Base-by-base conservation (phyloP, 2,113 vertebrate species). In the Cinclus cinclus region DNA sequence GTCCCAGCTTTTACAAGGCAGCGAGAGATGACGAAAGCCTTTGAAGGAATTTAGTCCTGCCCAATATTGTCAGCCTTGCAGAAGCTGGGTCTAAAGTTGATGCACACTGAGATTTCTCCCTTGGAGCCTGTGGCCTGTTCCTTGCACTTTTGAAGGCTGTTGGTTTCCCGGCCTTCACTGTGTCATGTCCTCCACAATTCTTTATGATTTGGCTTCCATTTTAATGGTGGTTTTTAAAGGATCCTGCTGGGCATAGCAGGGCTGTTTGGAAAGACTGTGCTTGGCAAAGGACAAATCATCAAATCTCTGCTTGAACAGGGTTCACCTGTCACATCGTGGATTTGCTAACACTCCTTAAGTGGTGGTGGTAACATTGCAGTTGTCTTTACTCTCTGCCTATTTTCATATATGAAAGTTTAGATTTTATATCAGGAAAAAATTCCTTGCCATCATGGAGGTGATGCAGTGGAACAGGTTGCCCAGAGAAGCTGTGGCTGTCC, bases 81-180 rank as follows among this genome's bases (percentile, higher is more conserved):
- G 62, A 67, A 68, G 12, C 5, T 19, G 35, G 11, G 22, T 62
- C 30, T 62, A 4, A 53, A 50, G 17, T 3, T 41, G n/a, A 3
- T 59, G 5, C 23, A n/a, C 16, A 3, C 31, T 82, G 50, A 37
- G 47, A 8, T 50, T 9, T 31, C n/a, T 91, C 18, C 67, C 46
- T 53, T 31, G 7, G 30, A 55, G 39, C 13, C 4, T 0, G 1
- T 47, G 56, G 13, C 28, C 41, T 49, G 8, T 11, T 64, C 42
- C 50, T 55, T 0, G 0, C 6, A 4, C 37, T 53, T 74, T 16
- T 3, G 2, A 22, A 91, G n/a, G 78, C 17, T n/a, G 2, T 7
- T 53, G 28, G 2, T 22, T 41, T 30, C 50, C 25, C 60, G 33
- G 25, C 25, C n/a, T 50, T 19, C 47, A 1, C 20, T 25, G 7